A percentile compares a stretch with the other conserved stretches of the same genome.
These are phyloP conservation scores for Leptura quadrifasciata DNA, from an alignment of 2,888 invertebrate species.

Conservation along the genomic window DNA sequence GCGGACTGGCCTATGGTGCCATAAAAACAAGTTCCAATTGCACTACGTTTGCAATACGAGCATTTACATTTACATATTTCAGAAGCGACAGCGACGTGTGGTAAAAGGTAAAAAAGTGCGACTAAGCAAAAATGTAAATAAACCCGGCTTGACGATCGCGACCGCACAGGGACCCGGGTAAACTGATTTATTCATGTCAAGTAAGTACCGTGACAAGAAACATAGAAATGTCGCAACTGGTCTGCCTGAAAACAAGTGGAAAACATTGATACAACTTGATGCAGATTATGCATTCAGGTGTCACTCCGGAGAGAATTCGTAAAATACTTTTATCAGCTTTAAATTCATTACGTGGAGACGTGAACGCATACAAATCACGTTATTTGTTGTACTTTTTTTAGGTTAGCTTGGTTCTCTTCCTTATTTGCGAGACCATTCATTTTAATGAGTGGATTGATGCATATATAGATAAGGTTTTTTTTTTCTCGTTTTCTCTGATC, in stretches of 20 bases:
- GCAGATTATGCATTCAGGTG: conserved; percentile 59
- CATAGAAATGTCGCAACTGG: conserved; percentile 43
- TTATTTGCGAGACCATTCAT: conserved; percentile 23
- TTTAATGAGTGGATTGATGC: conserved; percentile 26
- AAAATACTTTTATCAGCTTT: conserved; percentile 45
- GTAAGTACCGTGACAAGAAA: conserved; percentile 55
- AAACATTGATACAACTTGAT: conserved; percentile 52
- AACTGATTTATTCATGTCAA: conserved; percentile 49
- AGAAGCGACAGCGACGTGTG: not conserved
- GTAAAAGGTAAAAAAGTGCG: not conserved
- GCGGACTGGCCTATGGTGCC: not conserved
- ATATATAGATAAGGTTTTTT: not conserved
- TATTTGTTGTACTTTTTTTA: conserved; percentile 40
- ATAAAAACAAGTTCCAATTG: conserved; percentile 6
- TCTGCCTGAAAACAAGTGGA: conserved; percentile 41
- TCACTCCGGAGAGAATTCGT: conserved; percentile 51
- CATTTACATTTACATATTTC: not conserved
- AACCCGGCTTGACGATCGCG: conserved; percentile 41
- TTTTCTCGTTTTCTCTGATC: not conserved
- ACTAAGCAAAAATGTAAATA: conserved; percentile 41
- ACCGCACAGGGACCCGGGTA: conserved; percentile 43
- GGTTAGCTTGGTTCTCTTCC: conserved; percentile 31
- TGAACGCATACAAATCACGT: conserved; percentile 49
- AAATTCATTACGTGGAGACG: conserved; percentile 45
- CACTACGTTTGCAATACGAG: not conserved